Base-by-base conservation (phyloP, 53 echinoderm and acorn worm genomes). In the Actinopyga echinites region DNA sequence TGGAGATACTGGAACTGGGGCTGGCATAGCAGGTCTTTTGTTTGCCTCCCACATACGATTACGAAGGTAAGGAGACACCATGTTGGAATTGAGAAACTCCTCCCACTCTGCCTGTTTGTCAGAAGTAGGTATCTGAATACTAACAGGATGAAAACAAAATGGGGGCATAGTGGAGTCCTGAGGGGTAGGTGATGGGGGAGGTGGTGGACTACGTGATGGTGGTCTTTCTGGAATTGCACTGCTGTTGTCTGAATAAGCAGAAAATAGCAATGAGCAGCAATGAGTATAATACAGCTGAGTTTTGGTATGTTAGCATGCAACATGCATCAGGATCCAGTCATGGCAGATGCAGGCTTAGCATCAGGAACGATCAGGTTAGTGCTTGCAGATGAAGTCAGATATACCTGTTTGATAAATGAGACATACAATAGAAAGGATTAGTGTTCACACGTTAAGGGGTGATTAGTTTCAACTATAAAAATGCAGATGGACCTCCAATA, bases 161-260 rank as follows among this genome's bases (percentile, higher is more conserved):
- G 60, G 44, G 65, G 83, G 84, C 69, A 75, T 84, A 75, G 42
- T 43, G 30, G 49, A 53, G 80, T 55, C 65, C 55, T 40, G 29
- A 9, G 89, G 79, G 24, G 75, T 38, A 43, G 88, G 82, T 22
- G 92, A 90, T 33, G 88, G 93, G 32, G 89, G 93, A 73, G 93
- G 93, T 58, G 95, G 95, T 57, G 95, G 93, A 32, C 83, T 88
- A 36, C 90, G 85, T 30, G 92, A 74, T 79, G 92, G 95, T 35
- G 87, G 86, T 60, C 90, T 95, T 79, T 89, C 91, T 52, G 77
- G 56, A 24, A 77, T 21, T 52, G 26, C 17, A 25, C 77, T 77
- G 57, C 53, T 24, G 31, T 77, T 28, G 13, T 55, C 77, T 77
- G 32, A 20, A 30, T 55, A 55, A 54, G 77, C 77, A 77, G 56